Evolutionary conservation across 1,140 invertebrate species (phyloP).

Genomic region (Helicorthomorpha holstii): DNA sequence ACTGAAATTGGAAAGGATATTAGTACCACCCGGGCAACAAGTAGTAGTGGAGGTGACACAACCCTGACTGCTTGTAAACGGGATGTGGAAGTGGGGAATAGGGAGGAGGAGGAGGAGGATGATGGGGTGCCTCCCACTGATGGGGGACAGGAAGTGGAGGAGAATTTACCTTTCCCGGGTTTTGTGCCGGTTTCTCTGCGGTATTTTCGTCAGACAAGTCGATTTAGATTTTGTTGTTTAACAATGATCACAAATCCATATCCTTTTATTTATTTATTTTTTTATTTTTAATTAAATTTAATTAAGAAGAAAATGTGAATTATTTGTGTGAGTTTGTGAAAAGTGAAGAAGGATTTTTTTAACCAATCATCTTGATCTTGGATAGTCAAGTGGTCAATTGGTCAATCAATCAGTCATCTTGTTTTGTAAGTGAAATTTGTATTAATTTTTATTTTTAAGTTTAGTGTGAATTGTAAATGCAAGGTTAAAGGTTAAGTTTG

Average conservation of each 20-base stretch:
- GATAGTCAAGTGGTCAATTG: too few species aligned
- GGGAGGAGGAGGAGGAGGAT: neutral
- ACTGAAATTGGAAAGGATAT: too few species aligned
- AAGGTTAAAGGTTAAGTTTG: too few species aligned
- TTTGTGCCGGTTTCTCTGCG: conserved; percentile 54
- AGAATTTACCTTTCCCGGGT: conserved; percentile 64
- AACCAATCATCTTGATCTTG: too few species aligned
- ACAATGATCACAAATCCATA: conserved; percentile 95
- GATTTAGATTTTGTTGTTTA: conserved; percentile 77
- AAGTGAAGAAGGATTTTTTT: too few species aligned
- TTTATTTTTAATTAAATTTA: too few species aligned
- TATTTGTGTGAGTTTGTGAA: too few species aligned
- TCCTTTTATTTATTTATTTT: conserved; percentile 52
- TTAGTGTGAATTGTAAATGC: too few species aligned
- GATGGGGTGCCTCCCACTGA: neutral
- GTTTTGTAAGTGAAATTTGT: too few species aligned
- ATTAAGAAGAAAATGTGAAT: too few species aligned
- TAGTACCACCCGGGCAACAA: neutral
- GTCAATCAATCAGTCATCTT: too few species aligned
- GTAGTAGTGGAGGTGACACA: neutral
- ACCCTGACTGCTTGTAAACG: neutral
- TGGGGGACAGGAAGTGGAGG: conserved; percentile 4
- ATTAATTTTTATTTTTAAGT: too few species aligned
- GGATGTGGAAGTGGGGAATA: neutral
- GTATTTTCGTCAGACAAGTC: conserved; percentile 69